These are phyloP conservation scores for Drosophila mojavensis DNA, from an alignment of 1,140 invertebrate genomes.

Conservation along the genomic window DNA sequence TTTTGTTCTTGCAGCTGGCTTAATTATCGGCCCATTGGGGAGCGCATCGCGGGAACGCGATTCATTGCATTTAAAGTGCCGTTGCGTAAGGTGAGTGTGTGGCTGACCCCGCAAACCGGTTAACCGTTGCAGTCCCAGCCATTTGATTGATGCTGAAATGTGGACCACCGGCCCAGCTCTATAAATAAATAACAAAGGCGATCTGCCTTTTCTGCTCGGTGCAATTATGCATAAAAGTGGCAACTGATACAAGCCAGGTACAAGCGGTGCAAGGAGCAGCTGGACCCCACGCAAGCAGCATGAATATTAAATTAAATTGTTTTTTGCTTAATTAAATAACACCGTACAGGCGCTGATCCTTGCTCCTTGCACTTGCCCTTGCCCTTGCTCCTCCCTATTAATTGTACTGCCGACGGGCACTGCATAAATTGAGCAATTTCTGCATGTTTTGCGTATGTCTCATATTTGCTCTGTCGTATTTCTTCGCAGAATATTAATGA, in stretches of 20 bases:
- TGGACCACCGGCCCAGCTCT: conserved; percentile 64
- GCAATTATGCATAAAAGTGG: conserved; percentile 82
- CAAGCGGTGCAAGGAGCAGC: neutral
- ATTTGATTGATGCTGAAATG: conserved; percentile 68
- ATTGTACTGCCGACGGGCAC: conserved; percentile 54
- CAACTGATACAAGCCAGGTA: conserved; percentile 58
- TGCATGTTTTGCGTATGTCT: conserved; percentile 43
- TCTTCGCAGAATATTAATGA: conserved; percentile 56
- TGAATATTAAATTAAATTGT: conserved; percentile 84
- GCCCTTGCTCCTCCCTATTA: conserved; percentile 50
- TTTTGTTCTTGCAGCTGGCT: conserved; percentile 87
- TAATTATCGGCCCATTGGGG: conserved; percentile 87
- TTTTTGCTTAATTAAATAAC: conserved; percentile 83
- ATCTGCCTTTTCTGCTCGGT: conserved; percentile 53
- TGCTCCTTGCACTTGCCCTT: conserved; percentile 24
- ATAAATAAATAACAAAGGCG: conserved; percentile 75
- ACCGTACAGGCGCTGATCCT: conserved; percentile 37
- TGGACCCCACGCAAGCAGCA: conserved; percentile 62
- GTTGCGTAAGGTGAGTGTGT: conserved; percentile 88
- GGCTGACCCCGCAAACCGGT: conserved; percentile 51
- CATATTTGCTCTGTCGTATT: conserved; percentile 40
- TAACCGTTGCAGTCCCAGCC: conserved; percentile 31
- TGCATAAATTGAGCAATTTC: conserved; percentile 80
- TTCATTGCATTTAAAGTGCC: conserved; percentile 92
- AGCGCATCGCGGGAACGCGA: conserved; percentile 87